Percentiles rank a stretch among this genome's conserved stretches.
Conservation (phyloP, 2,888 invertebrate genomes). For the Pediacus dermestoides region DNA sequence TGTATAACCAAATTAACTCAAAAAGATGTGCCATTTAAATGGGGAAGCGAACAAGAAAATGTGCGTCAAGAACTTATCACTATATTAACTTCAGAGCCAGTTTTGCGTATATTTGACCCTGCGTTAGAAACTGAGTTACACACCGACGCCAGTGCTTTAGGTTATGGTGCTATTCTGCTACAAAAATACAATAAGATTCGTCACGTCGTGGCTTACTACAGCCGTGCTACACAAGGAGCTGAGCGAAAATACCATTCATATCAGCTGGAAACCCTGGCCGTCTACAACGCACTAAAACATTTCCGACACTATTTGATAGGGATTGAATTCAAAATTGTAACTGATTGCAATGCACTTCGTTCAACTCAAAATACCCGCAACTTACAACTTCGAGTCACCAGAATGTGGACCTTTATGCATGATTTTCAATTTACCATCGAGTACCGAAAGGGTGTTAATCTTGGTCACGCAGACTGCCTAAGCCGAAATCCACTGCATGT, state of each 20-base stretch:
- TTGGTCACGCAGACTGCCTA: slow-evolving; percentile 15
- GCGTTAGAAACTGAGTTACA: slow-evolving; percentile 15
- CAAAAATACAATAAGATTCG: slow-evolving; percentile 16
- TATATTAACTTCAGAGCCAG: slow-evolving; percentile 9
- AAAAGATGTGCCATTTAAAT: too few relatives aligned
- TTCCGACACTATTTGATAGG: too few relatives aligned
- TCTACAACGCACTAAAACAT: too few relatives aligned
- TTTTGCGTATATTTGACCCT: slow-evolving; percentile 16
- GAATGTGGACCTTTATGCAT: slow-evolving; percentile 37
- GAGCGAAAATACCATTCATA: slow-evolving; percentile 25
- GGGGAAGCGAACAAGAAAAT: slow-evolving; percentile 8
- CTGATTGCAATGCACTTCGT: slow-evolving; percentile 39
- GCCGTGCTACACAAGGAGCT: slow-evolving; percentile 16
- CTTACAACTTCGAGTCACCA: slow-evolving; percentile 30
- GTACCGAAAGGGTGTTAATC: slow-evolving; percentile 9
- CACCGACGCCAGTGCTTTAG: slow-evolving; percentile 17
- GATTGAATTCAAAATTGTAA: slow-evolving; percentile 31
- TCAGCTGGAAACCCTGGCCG: too few relatives aligned
- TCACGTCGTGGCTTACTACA: slow-evolving; percentile 26
- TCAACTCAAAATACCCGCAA: slow-evolving; percentile 32
- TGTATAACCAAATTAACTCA: too few relatives aligned
- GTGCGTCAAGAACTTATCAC: slow-evolving; percentile 11
- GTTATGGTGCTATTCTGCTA: slow-evolving; percentile 22
- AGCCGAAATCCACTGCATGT: slow-evolving; percentile 18
- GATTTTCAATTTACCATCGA: slow-evolving; percentile 21